Percentiles rank a stretch among this genome's conserved stretches.
Conservation (phyloP, 2,888 invertebrate species). For the Drosophila mayaguana region DNA sequence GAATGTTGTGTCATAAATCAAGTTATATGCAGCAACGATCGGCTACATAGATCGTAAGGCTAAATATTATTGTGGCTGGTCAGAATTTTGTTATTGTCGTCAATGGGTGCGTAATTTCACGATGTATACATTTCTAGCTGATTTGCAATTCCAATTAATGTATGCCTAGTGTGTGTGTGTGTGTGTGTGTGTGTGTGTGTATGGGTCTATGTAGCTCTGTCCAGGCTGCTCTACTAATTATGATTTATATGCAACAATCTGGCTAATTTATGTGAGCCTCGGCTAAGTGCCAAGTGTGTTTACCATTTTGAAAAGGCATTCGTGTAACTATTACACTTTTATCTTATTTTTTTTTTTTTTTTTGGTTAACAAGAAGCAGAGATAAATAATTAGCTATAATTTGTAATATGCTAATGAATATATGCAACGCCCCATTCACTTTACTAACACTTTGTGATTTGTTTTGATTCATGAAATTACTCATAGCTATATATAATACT, state of each 20-base stretch:
- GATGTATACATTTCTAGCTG: slow-evolving; percentile 15
- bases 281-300: slow-evolving; percentile 30
- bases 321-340: slow-evolving; percentile 48
- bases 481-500: slow-evolving; percentile 4
- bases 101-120: slow-evolving; percentile 56
- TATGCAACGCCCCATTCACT: slow-evolving; percentile 9
- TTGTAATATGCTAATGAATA: slow-evolving; percentile 33
- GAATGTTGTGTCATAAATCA: slow-evolving; percentile 65
- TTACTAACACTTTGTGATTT: slow-evolving; percentile 12
- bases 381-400: slow-evolving; percentile 29
- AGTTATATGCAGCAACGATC: slow-evolving; percentile 46
- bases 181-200: slow-evolving; percentile 23
- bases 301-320: slow-evolving; percentile 42
- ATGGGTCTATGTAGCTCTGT: slow-evolving; percentile 10
- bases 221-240: slow-evolving; percentile 41
- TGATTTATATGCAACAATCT: slow-evolving; percentile 59
- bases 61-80: slow-evolving; percentile 44
- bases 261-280: slow-evolving; percentile 45
- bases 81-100: slow-evolving; percentile 41
- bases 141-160: slow-evolving; percentile 56
- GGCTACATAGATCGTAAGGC: slow-evolving; percentile 60
- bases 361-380: slow-evolving; percentile 10
- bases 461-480: slow-evolving; percentile 22
- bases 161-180: slow-evolving; percentile 7
- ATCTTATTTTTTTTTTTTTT: slow-evolving; percentile 32